A percentile compares a stretch with the other conserved stretches of the same genome.
Conservation (phyloP, 2,888 invertebrate genomes). For the Eristalinus aeneus region DNA sequence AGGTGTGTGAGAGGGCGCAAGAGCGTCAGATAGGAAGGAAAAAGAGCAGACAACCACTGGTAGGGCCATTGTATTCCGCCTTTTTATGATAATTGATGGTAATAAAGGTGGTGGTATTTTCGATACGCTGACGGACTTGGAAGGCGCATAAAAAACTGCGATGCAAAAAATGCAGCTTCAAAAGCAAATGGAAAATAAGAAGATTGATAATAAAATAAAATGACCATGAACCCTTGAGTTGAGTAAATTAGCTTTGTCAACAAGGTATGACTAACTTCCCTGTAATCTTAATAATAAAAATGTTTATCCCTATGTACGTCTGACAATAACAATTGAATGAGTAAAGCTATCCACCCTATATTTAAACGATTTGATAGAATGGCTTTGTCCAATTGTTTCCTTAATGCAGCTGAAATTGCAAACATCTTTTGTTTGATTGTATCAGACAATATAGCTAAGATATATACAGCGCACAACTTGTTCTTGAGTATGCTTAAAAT, state of each 20-base stretch:
- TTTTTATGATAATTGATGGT: constrained; percentile 61
- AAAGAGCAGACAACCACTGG: neutral
- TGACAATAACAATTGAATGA: too few species aligned
- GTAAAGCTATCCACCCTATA: too few species aligned
- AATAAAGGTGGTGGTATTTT: constrained; percentile 51
- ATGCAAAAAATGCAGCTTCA: neutral
- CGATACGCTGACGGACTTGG: constrained; percentile 14
- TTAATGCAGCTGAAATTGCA: too few species aligned
- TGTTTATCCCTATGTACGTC: too few species aligned
- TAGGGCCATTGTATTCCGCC: constrained; percentile 42
- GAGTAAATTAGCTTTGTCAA: neutral
- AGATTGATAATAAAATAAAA: neutral
- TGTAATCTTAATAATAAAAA: neutral
- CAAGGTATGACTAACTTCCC: neutral
- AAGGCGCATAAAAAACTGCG: neutral
- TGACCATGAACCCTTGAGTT: constrained; percentile 32
- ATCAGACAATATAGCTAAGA: too few species aligned
- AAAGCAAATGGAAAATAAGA: neutral
- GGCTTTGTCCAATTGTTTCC: too few species aligned
- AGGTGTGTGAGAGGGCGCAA: too few species aligned
- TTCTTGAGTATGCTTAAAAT: too few species aligned
- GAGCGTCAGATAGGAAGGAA: neutral
- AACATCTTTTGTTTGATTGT: too few species aligned
- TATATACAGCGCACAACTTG: too few species aligned
- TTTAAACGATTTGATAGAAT: too few species aligned